A percentile compares a stretch with the other conserved stretches of the same genome.
These are phyloP conservation scores for Diloba caeruleocephala DNA, from an alignment of 2,888 invertebrate genomes.

Conservation along the genomic window DNA sequence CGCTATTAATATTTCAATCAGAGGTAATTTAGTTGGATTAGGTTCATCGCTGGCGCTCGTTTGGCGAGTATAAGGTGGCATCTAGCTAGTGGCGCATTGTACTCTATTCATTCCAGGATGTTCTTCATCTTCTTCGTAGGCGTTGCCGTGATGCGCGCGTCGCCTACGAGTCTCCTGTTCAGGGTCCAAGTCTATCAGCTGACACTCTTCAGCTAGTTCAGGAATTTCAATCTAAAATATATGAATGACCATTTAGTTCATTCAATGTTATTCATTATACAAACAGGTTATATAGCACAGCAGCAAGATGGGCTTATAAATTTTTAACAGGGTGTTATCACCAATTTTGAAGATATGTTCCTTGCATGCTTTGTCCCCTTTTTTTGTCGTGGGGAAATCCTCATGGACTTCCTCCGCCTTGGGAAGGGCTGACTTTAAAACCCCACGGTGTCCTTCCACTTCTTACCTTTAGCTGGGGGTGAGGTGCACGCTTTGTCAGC, in stretches of 20 bases:
- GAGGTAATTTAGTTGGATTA: constrained; percentile 31
- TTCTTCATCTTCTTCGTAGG: constrained; percentile 94
- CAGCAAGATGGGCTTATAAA: too few species aligned
- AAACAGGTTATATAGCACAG: too few species aligned
- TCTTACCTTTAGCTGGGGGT: too few species aligned
- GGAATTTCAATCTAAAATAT: constrained; percentile 89
- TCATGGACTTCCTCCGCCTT: too few species aligned
- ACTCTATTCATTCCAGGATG: constrained; percentile 92
- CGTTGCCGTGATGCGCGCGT: constrained; percentile 89
- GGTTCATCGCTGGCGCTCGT: constrained; percentile 47
- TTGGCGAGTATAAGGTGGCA: constrained; percentile 13
- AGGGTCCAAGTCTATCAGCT: constrained; percentile 93
- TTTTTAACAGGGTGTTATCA: too few species aligned
- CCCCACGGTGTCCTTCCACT: too few species aligned
- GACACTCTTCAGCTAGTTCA: constrained; percentile 93
- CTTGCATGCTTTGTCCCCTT: too few species aligned
- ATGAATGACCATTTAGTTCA: background rate
- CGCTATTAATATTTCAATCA: constrained; percentile 43
- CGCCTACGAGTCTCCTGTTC: constrained; percentile 92
- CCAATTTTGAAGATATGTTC: too few species aligned
- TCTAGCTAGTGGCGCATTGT: constrained; percentile 94
- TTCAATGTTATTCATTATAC: too few species aligned
- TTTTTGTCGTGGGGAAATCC: too few species aligned
- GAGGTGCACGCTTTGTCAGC: too few species aligned
- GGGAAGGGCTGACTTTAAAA: too few species aligned